Evolutionary conservation across 2,797 vertebrate species (phyloP).

Genomic region (Hippoglossus hippoglossus): DNA sequence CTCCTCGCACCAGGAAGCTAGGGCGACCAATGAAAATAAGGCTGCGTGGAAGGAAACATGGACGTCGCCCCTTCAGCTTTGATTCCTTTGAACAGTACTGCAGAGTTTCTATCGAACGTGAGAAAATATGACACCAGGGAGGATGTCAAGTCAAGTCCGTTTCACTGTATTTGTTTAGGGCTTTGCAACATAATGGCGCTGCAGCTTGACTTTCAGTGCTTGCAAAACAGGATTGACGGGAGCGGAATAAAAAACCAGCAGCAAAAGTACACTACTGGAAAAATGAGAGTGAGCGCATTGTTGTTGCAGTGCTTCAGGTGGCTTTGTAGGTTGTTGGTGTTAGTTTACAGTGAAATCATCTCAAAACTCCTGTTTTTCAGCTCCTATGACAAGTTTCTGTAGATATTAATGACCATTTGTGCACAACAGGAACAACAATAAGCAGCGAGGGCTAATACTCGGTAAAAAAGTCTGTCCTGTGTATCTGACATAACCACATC

Average conservation of each 20-base stretch:
- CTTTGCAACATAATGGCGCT: neutral
- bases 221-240: constrained; percentile 19
- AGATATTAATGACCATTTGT: neutral
- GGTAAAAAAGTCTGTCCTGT: neutral
- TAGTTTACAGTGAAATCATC: neutral
- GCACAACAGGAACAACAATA: too few relatives aligned
- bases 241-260: neutral
- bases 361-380: neutral
- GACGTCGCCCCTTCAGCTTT: constrained; percentile 4
- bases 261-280: neutral
- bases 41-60: constrained; percentile 3
- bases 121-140: constrained; percentile 14
- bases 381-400: neutral
- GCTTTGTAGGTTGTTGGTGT: constrained; percentile 2
- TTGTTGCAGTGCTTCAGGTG: constrained; percentile 6
- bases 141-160: constrained; percentile 6
- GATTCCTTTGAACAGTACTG: neutral
- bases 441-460: too few relatives aligned
- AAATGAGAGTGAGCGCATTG: constrained; percentile 1
- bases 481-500: neutral
- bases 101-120: neutral
- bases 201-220: neutral
- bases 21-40: constrained; percentile 26
- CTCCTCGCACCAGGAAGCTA: constrained; percentile 36
- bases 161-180: constrained; percentile 15